Evolutionary conservation across 2,888 invertebrate species (phyloP).

Genomic region (Sepioteuthis lessoniana): DNA sequence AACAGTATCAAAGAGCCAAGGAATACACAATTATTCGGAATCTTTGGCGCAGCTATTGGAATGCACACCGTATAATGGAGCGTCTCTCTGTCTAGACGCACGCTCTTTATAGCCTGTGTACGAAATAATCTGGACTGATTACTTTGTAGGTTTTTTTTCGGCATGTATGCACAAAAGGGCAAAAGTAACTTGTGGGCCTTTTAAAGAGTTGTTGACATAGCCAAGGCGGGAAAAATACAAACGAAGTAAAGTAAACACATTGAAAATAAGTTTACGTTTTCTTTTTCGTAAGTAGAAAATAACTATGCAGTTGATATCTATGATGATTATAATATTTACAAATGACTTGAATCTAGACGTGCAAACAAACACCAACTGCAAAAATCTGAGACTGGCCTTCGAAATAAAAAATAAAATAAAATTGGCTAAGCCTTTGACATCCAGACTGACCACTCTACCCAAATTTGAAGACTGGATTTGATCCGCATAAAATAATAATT

Average conservation of each 20-base stretch:
- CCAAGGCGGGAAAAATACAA: neutral
- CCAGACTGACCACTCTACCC: too few species aligned
- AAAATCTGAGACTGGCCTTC: too few species aligned
- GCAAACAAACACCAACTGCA: too few species aligned
- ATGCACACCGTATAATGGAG: slow-evolving; percentile 10
- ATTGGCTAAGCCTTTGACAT: too few species aligned
- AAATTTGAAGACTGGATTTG: too few species aligned
- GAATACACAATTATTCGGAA: slow-evolving; percentile 20
- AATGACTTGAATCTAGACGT: too few species aligned
- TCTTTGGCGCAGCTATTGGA: neutral
- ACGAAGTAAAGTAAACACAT: neutral
- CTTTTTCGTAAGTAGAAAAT: too few species aligned
- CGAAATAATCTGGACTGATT: neutral
- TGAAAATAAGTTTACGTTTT: neutral
- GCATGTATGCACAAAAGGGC: neutral
- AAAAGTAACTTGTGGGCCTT: neutral
- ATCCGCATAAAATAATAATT: too few species aligned
- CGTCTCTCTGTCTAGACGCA: neutral
- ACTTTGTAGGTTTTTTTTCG: neutral
- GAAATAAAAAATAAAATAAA: too few species aligned
- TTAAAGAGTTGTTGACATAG: neutral
- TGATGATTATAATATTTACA: too few species aligned
- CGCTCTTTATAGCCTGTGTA: neutral
- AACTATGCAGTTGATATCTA: too few species aligned
- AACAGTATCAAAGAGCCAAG: neutral